Base-by-base conservation (phyloP, 2,888 invertebrate species). In the Cancer borealis region DNA sequence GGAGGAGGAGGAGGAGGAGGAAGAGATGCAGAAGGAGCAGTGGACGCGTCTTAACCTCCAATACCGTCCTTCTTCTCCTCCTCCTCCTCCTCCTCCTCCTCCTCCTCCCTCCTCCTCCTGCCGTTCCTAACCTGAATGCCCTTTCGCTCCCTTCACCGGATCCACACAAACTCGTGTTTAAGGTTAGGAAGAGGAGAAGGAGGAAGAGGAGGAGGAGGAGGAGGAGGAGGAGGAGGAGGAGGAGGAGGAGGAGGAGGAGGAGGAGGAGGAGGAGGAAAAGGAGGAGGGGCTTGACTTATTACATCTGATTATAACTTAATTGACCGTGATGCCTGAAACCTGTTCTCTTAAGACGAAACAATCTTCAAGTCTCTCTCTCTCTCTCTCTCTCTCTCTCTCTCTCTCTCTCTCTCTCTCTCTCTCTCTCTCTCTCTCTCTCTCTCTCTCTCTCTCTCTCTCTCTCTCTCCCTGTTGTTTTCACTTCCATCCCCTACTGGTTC, bases 171-270 rank as follows among this genome's bases (percentile, higher is more conserved):
- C 17, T 14, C n/a, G 6, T 21, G 66, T 21, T 21, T 66, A 14
- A 54, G 14, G 14, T 8, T 54, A 54, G 54, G 3, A 54, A 3
- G 54, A 54, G 54, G 54, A 54, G 54, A 14, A 54, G 54, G 54
- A 54, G 54, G 54, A 54, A 3, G 54, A 54, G 3, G 54, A 66
- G n/a, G 66, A 66, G 66, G 66, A 66, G 66, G 66, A 66, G 66
- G 66, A 66, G 66, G 66, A 66, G 66, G 66, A 66, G 66, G 66
- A 66, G 66, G 66, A 66, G 66, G 66, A 66, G 66, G 66, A 66
- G 66, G 66, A 66, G 66, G 66, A 66, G 66, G 66, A 66, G 66
- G 66, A 66, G 66, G n/a, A n/a, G 66, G n/a, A n/a, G n/a, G n/a
- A n/a, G 66, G n/a, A n/a, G 66, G n/a, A 6, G 14, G 66, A 66